Percentiles rank a stretch among this genome's conserved stretches.
phyloP scores from a whole-genome alignment of 1,140 invertebrate species.

The Thereuonema tuberculata region DNA sequence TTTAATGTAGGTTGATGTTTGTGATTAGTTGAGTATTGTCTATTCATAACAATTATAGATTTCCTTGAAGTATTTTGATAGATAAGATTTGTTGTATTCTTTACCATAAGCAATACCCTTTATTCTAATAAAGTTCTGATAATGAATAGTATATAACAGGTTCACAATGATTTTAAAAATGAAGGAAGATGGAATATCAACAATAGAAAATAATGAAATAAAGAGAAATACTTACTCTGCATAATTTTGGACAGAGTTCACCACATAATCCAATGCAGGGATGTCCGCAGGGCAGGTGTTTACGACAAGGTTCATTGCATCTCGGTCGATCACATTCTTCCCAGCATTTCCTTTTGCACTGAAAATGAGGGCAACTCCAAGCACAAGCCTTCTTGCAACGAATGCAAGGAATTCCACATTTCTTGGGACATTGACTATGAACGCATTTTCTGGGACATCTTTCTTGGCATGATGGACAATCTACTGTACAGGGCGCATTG shows the following conservation, averaged over 20 bases:
- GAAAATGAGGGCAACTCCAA: constrained; percentile 38
- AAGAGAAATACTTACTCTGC: constrained; percentile 30
- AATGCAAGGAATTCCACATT: constrained; percentile 44
- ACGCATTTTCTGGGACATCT: constrained; percentile 42
- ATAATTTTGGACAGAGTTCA: constrained; percentile 41
- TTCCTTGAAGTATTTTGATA: too few relatives aligned
- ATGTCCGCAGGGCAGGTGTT: constrained; percentile 40
- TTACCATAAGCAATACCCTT: too few relatives aligned
- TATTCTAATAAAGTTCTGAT: too few relatives aligned
- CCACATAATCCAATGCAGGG: constrained; percentile 49
- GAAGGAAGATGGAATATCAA: too few relatives aligned
- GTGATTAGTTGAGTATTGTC: too few relatives aligned
- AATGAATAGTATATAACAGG: too few relatives aligned
- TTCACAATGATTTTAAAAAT: too few relatives aligned
- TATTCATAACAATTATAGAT: too few relatives aligned
- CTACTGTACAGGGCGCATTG: constrained; percentile 39
- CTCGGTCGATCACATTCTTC: constrained; percentile 36
- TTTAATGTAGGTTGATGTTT: too few relatives aligned
- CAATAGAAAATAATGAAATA: too few relatives aligned
- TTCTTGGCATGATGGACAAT: constrained; percentile 47
- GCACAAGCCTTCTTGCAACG: constrained; percentile 34
- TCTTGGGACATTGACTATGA: constrained; percentile 36
- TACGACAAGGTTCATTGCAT: constrained; percentile 39
- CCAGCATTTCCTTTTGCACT: constrained; percentile 41
- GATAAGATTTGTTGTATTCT: too few relatives aligned